Evolutionary conservation across 1,140 invertebrate genomes (phyloP).

Genomic region (Lutraria rhynchaena): DNA sequence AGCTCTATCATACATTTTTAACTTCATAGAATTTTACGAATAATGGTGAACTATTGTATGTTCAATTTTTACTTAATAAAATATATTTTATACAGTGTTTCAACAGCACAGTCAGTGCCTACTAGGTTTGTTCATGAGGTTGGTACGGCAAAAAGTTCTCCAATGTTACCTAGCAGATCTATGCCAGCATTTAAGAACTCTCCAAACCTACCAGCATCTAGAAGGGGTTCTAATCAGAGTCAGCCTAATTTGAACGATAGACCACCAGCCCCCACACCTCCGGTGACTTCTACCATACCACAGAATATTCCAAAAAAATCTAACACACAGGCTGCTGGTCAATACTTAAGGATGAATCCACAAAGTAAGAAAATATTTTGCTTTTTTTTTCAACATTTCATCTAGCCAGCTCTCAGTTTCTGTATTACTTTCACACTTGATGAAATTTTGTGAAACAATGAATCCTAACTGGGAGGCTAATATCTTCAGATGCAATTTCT

Average conservation of each 20-base stretch:
- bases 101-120: conserved; percentile 11
- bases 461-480: no score
- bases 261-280: conserved; percentile 67
- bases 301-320: conserved; percentile 36
- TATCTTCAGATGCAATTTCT: no score
- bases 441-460: no score
- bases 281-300: conserved; percentile 47
- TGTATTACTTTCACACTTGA: no score
- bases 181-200: conserved; percentile 30
- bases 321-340: not conserved
- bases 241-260: conserved; percentile 45
- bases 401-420: no score
- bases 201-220: not conserved
- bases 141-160: conserved; percentile 34
- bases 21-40: no score
- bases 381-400: no score
- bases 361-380: not conserved
- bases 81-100: conserved; percentile 14
- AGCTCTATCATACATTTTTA: no score
- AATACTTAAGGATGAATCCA: conserved; percentile 62
- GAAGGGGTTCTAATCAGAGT: conserved; percentile 20
- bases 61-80: no score
- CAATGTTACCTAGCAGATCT: conserved; percentile 33
- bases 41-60: no score
- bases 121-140: conserved; percentile 21